Conservation (phyloP, 2,113 vertebrate genomes). For the Cephalopterus ornatus region DNA sequence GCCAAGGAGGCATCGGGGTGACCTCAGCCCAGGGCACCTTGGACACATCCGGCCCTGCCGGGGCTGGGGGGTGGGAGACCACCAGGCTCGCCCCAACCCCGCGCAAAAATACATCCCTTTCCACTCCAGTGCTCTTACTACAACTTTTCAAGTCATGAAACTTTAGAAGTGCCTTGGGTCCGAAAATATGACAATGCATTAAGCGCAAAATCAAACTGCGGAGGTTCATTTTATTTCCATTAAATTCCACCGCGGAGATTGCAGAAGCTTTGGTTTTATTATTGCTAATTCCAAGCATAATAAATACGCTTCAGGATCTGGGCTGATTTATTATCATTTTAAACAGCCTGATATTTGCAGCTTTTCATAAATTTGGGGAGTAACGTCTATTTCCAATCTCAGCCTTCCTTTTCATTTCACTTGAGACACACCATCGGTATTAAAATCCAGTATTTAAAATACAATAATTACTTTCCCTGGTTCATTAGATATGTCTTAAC, state of each 20-base stretch:
- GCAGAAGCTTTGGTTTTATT: constrained; percentile 70
- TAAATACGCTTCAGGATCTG: constrained; percentile 65
- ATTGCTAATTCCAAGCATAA: constrained; percentile 77
- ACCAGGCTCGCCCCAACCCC: background rate
- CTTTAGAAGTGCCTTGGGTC: background rate
- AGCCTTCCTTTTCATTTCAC: constrained; percentile 24
- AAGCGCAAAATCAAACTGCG: constrained; percentile 35
- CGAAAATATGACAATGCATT: constrained; percentile 53
- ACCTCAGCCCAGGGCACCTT: background rate
- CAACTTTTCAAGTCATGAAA: constrained; percentile 26
- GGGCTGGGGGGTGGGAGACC: background rate
- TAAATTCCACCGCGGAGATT: constrained; percentile 31
- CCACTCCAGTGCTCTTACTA: constrained; percentile 32
- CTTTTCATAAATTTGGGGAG: constrained; percentile 26
- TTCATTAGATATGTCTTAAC: background rate
- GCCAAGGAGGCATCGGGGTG: background rate
- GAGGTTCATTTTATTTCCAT: constrained; percentile 68
- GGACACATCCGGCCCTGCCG: rapidly evolving
- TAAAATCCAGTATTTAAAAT: constrained; percentile 45
- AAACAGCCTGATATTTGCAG: constrained; percentile 68
- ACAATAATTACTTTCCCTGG: background rate
- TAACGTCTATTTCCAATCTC: constrained; percentile 7
- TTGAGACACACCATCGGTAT: background rate
- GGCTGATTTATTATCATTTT: constrained; percentile 77
- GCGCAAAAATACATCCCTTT: constrained; percentile 40